Conservation (phyloP, 2,797 vertebrate species). For the Brachyrhaphis roseni region DNA sequence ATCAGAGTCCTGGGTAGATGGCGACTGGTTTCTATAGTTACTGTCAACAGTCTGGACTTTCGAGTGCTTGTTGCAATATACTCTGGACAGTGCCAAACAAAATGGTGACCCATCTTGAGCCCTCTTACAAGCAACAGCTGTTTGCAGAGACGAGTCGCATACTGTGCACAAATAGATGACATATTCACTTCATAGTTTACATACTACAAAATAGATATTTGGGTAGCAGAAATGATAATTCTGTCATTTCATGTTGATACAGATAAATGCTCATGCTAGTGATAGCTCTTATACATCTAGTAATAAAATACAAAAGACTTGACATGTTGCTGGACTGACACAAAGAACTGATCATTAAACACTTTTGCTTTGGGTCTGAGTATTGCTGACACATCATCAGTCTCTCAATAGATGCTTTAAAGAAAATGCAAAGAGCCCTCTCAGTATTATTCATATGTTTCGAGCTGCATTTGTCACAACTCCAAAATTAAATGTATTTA, state of each 20-base stretch:
- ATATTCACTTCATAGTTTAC: slow-evolving; percentile 19
- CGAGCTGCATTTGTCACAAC: background rate
- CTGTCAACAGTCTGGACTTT: slow-evolving; percentile 70
- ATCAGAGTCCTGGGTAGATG: slow-evolving; percentile 62
- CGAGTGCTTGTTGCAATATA: slow-evolving; percentile 62
- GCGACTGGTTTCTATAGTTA: slow-evolving; percentile 71
- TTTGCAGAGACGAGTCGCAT: slow-evolving; percentile 32
- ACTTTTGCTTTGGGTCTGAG: background rate
- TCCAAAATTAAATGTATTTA: background rate
- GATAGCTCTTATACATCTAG: slow-evolving; percentile 1
- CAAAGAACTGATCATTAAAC: background rate
- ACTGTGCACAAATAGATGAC: slow-evolving; percentile 44
- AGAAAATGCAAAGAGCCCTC: background rate
- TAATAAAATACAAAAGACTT: slow-evolving; percentile 1
- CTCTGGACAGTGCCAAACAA: slow-evolving; percentile 52
- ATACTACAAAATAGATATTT: slow-evolving; percentile 11
- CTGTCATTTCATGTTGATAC: slow-evolving; percentile 25
- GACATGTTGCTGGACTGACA: background rate
- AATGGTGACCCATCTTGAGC: slow-evolving; percentile 44
- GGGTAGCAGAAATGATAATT: slow-evolving; percentile 1
- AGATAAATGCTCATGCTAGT: slow-evolving; percentile 1
- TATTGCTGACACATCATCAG: background rate
- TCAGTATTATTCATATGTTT: background rate
- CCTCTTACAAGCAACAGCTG: slow-evolving; percentile 27
- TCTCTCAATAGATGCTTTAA: background rate